Conservation (phyloP, 2,113 vertebrate genomes). For the Meles meles region DNA sequence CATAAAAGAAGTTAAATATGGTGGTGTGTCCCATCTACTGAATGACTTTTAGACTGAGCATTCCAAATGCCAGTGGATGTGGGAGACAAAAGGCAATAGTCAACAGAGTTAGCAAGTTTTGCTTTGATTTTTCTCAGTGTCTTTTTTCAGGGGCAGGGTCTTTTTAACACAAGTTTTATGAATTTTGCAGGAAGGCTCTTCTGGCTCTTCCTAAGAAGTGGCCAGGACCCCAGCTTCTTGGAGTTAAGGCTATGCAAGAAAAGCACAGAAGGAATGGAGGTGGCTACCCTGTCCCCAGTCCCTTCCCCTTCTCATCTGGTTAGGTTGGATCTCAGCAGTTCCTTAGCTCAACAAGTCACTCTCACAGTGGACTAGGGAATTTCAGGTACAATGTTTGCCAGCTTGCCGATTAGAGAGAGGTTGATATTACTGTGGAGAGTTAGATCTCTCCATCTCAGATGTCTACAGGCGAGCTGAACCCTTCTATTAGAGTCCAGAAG, state of each 20-base stretch:
- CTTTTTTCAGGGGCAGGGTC: not conserved
- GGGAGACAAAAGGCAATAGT: not conserved
- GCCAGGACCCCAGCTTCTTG: not conserved
- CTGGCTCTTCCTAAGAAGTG: not conserved
- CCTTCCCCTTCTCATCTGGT: not conserved
- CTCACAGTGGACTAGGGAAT: not conserved
- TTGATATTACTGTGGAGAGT: not conserved
- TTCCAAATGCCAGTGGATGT: not conserved
- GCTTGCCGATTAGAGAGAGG: not conserved
- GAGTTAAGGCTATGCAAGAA: not conserved
- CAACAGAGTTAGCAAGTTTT: not conserved
- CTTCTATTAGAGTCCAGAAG: not conserved
- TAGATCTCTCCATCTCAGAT: not conserved
- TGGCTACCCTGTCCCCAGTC: not conserved
- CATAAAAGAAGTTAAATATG: constrained; percentile 47
- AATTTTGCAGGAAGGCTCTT: not conserved
- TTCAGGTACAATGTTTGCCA: not conserved
- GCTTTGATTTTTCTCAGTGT: not conserved
- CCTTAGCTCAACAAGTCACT: not conserved
- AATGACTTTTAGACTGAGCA: constrained; percentile 10
- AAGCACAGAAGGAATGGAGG: not conserved
- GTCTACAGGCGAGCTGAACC: not conserved
- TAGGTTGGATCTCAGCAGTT: not conserved
- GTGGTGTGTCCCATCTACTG: not conserved
- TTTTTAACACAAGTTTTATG: not conserved